Conservation (phyloP, 1,140 invertebrate species). For the Lineus longissimus region DNA sequence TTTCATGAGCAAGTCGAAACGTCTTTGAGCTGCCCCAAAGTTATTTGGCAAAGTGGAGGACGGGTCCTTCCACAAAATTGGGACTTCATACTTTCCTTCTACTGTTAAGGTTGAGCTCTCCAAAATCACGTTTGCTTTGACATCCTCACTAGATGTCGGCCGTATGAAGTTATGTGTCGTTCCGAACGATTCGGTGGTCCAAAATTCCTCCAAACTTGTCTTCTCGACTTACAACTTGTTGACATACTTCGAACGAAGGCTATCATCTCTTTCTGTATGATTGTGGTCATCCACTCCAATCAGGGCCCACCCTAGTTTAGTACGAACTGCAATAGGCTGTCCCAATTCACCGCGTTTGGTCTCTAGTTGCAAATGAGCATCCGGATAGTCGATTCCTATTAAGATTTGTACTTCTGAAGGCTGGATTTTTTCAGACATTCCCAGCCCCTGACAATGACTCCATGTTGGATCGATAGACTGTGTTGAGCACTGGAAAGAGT, state of each 20-base stretch:
- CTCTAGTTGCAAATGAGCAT: slow-evolving; percentile 1
- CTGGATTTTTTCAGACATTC: neutral
- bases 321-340: neutral
- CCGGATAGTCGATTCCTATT: neutral
- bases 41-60: neutral
- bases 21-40: neutral
- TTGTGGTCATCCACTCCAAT: neutral
- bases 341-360: neutral
- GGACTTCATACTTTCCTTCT: neutral
- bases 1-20: neutral
- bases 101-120: neutral
- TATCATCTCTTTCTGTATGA: neutral
- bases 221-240: neutral
- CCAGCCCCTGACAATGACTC: neutral
- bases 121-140: neutral
- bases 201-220: neutral
- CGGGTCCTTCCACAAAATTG: neutral
- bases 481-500: neutral
- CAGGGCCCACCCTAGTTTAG: neutral
- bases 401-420: neutral
- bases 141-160: neutral
- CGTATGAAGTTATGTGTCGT: neutral
- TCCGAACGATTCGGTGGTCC: neutral
- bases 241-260: neutral
- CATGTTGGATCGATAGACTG: neutral